Conservation (phyloP, 2,113 vertebrate species). For the Cyphomyrus plagiostoma region DNA sequence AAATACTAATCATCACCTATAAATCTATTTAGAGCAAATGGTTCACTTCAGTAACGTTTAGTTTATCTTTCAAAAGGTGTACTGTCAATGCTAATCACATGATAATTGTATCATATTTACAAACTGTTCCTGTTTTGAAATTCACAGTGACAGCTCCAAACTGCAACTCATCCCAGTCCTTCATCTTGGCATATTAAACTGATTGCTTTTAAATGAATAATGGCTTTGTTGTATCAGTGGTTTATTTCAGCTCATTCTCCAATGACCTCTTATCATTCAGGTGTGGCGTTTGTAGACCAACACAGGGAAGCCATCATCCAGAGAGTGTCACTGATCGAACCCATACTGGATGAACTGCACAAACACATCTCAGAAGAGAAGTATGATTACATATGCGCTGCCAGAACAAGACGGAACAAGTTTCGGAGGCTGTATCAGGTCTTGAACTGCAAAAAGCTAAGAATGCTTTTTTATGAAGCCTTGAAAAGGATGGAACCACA, state of each 20-base stretch:
- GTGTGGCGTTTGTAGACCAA: neutral
- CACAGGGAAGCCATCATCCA: constrained; percentile 6
- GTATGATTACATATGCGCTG: neutral
- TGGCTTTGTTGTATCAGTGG: neutral
- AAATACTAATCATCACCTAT: neutral
- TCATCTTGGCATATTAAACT: too few species aligned
- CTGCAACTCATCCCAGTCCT: neutral
- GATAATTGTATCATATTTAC: neutral
- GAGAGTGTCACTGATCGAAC: neutral
- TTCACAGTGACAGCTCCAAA: neutral
- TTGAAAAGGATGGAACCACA: neutral
- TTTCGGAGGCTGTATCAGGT: neutral
- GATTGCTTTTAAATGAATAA: neutral
- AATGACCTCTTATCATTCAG: neutral
- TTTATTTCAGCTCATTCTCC: neutral
- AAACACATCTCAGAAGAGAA: neutral
- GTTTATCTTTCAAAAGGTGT: too few species aligned
- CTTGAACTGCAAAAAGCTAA: neutral
- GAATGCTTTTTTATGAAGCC: neutral
- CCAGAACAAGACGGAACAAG: neutral
- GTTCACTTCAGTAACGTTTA: too few species aligned
- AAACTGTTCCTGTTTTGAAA: neutral
- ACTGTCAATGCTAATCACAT: neutral
- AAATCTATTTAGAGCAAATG: neutral
- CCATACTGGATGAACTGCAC: neutral